Percentiles rank a stretch among this genome's conserved stretches.
Evolutionary conservation across 2,797 vertebrate genomes (phyloP).

Genomic region (Coregonus ussuriensis): DNA sequence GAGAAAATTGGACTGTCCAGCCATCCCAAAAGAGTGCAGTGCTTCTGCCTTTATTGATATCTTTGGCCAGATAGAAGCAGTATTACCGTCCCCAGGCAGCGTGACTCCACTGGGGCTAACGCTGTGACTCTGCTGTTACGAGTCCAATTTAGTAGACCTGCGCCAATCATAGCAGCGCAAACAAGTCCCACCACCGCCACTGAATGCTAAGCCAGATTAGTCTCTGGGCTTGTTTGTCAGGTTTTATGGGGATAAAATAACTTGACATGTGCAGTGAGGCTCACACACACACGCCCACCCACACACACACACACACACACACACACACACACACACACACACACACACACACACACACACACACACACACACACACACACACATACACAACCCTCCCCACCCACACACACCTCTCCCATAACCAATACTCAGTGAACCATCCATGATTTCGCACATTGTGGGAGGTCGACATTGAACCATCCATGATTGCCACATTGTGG

Average conservation of each 20-base stretch:
- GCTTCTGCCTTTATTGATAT: constrained; percentile 75
- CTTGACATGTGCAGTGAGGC: constrained; percentile 60
- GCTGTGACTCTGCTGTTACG: constrained; percentile 74
- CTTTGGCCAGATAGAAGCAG: constrained; percentile 66
- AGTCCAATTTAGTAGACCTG: constrained; percentile 71
- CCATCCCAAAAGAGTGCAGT: constrained; percentile 57
- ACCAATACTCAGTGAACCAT: constrained; percentile 33
- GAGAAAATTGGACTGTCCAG: constrained; percentile 67
- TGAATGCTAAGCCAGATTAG: constrained; percentile 76
- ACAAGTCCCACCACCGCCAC: constrained; percentile 65
- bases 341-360: too few species aligned
- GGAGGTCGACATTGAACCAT: constrained; percentile 46
- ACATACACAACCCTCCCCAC: constrained; percentile 25
- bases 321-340: too few species aligned
- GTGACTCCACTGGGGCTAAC: constrained; percentile 62
- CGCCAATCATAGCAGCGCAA: constrained; percentile 71
- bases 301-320: too few species aligned
- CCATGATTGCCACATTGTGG: constrained; percentile 37
- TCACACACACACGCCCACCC: too few species aligned
- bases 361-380: too few species aligned
- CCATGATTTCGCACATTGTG: constrained; percentile 36
- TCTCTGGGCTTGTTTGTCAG: constrained; percentile 74
- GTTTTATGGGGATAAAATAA: constrained; percentile 77
- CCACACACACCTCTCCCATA: constrained; percentile 34
- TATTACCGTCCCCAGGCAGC: constrained; percentile 65